phyloP scores from a whole-genome alignment of 1,140 invertebrate species.

The Saccostrea echinata region DNA sequence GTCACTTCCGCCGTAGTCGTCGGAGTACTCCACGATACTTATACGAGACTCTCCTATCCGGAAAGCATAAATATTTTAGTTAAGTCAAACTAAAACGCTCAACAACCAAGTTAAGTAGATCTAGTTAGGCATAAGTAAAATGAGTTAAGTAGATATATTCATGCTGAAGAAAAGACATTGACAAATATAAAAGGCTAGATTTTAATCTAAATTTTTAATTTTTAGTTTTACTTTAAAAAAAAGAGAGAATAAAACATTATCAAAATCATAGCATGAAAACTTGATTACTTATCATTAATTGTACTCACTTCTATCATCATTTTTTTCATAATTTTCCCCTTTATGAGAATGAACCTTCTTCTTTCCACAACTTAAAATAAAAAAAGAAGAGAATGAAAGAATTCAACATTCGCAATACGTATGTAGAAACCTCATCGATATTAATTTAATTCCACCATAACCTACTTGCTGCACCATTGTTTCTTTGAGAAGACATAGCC shows the following conservation, averaged over 20 bases:
- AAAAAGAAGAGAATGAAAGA: not conserved
- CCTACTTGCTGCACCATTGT: not conserved
- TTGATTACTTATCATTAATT: not conserved
- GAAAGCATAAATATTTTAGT: not conserved
- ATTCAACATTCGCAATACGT: not conserved
- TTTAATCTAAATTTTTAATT: too few relatives aligned
- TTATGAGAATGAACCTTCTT: not conserved
- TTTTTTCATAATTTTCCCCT: constrained; percentile 2
- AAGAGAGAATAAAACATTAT: too few relatives aligned
- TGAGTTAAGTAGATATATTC: too few relatives aligned
- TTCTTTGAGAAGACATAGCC: constrained; percentile 24
- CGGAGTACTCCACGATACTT: not conserved
- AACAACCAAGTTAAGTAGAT: too few relatives aligned
- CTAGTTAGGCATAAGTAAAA: too few relatives aligned
- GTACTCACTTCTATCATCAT: not conserved
- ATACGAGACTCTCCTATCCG: not conserved
- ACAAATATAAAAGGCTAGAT: too few relatives aligned
- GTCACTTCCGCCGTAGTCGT: not conserved
- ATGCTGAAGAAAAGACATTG: too few relatives aligned
- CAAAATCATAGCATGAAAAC: too few relatives aligned
- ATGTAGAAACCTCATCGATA: not conserved
- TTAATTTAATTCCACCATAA: not conserved
- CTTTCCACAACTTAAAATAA: not conserved
- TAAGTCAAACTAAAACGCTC: too few relatives aligned
- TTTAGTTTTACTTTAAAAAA: too few relatives aligned